Conservation (phyloP, 2,888 invertebrate species). For the Flabesymbios commensalis region DNA sequence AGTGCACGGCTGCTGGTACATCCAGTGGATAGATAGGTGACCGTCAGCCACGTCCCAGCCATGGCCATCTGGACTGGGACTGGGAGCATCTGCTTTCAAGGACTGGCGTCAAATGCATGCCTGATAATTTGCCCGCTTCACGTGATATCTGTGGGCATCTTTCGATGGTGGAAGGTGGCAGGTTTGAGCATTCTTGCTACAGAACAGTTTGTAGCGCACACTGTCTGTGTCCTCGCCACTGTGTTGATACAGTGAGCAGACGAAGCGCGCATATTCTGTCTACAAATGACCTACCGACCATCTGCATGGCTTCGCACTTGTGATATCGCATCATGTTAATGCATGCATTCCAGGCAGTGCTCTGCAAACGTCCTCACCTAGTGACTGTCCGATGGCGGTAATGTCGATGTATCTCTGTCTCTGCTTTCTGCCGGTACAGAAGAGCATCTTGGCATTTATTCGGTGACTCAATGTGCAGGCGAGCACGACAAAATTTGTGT, state of each 20-base stretch:
- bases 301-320: slow-evolving; percentile 11
- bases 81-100: neutral
- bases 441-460: too few species aligned
- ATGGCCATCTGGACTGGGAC: neutral
- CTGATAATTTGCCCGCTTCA: neutral
- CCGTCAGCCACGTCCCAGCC: neutral
- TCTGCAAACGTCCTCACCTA: slow-evolving; percentile 19
- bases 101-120: too few species aligned
- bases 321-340: slow-evolving; percentile 26
- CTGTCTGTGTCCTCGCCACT: neutral
- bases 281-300: neutral
- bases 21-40: neutral
- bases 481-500: too few species aligned
- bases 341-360: slow-evolving; percentile 31
- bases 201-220: neutral
- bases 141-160: neutral
- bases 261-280: neutral
- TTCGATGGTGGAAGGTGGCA: neutral
- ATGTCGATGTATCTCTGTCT: slow-evolving; percentile 1
- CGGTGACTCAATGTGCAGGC: too few species aligned
- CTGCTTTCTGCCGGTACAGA: too few species aligned
- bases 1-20: too few species aligned
- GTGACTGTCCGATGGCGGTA: too few species aligned
- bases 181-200: neutral
- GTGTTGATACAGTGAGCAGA: neutral